phyloP scores from a whole-genome alignment of 2,797 vertebrate genomes.

The Hyperoplus lanceolatus region DNA sequence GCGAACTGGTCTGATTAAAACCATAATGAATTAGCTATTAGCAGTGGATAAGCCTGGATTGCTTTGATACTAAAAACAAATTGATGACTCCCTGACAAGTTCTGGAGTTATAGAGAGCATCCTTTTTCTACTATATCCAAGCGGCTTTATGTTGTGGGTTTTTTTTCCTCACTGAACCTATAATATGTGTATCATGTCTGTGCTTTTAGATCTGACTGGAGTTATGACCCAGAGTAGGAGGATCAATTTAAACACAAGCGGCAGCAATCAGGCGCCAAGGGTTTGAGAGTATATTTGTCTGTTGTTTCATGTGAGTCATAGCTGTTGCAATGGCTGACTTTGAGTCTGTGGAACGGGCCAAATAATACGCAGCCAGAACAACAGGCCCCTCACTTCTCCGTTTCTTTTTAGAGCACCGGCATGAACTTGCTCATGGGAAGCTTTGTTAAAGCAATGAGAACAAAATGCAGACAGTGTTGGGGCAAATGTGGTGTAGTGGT shows the following conservation, averaged over 20 bases:
- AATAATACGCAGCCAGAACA: not conserved
- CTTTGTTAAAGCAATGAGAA: not conserved
- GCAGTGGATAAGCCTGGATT: not conserved
- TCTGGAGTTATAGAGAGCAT: not conserved
- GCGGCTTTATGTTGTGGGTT: no score
- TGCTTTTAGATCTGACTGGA: not conserved
- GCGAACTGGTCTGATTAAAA: not conserved
- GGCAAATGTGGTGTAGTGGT: no score
- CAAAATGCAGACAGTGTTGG: not conserved
- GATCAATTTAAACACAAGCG: not conserved
- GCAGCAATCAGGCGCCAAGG: not conserved
- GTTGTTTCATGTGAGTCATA: not conserved
- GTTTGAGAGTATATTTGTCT: not conserved
- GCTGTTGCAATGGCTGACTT: not conserved
- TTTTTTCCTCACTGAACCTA: not conserved
- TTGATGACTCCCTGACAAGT: not conserved
- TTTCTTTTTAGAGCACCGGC: no score
- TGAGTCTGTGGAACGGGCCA: not conserved
- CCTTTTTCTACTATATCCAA: not conserved
- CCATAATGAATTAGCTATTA: not conserved
- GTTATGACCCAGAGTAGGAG: not conserved
- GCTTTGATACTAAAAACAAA: not conserved
- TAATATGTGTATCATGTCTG: not conserved
- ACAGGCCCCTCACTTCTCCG: no score
- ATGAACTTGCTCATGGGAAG: no score